Evolutionary conservation across 2,797 vertebrate genomes (phyloP).

Genomic region (Pagetopsis macropterus): DNA sequence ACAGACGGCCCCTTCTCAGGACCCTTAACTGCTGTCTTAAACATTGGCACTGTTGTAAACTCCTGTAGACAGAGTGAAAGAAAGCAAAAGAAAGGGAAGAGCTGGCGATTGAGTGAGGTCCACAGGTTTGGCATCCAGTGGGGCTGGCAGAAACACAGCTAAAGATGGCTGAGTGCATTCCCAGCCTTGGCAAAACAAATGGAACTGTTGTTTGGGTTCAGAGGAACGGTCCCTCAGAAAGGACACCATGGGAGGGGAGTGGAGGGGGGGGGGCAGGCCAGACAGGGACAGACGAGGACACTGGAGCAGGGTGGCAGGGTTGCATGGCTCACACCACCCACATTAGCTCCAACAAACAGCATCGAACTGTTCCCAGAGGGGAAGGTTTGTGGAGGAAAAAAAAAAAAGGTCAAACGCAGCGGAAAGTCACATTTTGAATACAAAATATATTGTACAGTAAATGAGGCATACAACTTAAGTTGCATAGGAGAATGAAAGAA

Average conservation of each 20-base stretch:
- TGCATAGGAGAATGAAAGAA: constrained; percentile 9
- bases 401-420: constrained; percentile 24
- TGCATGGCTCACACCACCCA: constrained; percentile 66
- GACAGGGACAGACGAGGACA: constrained; percentile 78
- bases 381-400: constrained; percentile 25
- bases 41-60: constrained; percentile 55
- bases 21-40: constrained; percentile 52
- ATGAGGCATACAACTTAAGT: not conserved
- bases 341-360: constrained; percentile 59
- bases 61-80: constrained; percentile 57
- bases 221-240: constrained; percentile 75
- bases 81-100: constrained; percentile 58
- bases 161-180: constrained; percentile 78
- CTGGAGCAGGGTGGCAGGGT: constrained; percentile 64
- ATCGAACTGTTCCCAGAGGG: constrained; percentile 53
- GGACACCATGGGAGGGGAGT: constrained; percentile 66
- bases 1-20: constrained; percentile 46
- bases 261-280: constrained; percentile 60
- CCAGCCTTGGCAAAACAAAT: constrained; percentile 79
- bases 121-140: constrained; percentile 72
- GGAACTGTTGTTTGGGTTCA: constrained; percentile 81
- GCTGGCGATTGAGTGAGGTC: constrained; percentile 66
- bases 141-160: constrained; percentile 66
- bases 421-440: constrained; percentile 39
- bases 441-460: constrained; percentile 5